Conservation (phyloP, 2,888 invertebrate genomes). For the Eupsilia transversa region DNA sequence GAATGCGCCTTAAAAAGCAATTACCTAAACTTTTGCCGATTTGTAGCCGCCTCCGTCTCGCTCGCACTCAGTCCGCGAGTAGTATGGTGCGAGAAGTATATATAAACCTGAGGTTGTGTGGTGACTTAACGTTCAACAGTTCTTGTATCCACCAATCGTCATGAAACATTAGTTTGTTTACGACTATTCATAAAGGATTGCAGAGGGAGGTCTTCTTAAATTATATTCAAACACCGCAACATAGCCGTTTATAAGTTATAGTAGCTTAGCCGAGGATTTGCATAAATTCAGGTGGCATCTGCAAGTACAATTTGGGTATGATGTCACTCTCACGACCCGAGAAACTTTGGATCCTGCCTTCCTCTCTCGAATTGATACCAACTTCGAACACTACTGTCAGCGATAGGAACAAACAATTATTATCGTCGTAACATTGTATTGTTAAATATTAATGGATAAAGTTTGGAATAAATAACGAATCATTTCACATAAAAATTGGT, state of each 20-base stretch:
- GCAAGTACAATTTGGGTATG: slow-evolving; percentile 77
- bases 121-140: not conserved
- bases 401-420: slow-evolving; percentile 19
- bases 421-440: not conserved
- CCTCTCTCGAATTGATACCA: slow-evolving; percentile 42
- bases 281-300: slow-evolving; percentile 80
- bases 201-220: slow-evolving; percentile 42
- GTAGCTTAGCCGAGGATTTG: slow-evolving; percentile 74
- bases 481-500: too few relatives aligned
- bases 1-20: too few relatives aligned
- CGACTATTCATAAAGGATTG: slow-evolving; percentile 39
- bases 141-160: not conserved
- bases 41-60: too few relatives aligned
- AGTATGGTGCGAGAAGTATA: too few relatives aligned
- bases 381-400: slow-evolving; percentile 30
- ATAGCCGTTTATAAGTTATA: slow-evolving; percentile 72
- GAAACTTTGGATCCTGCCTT: slow-evolving; percentile 58
- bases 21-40: too few relatives aligned
- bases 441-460: not conserved
- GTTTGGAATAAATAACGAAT: not conserved
- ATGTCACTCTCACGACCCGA: slow-evolving; percentile 67
- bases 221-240: slow-evolving; percentile 68
- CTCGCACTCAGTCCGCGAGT: too few relatives aligned
- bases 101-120: too few relatives aligned
- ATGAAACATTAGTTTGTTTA: slow-evolving; percentile 31